These are phyloP conservation scores for Dugesia japonica DNA, from an alignment of 2,888 invertebrate species.

Conservation along the genomic window DNA sequence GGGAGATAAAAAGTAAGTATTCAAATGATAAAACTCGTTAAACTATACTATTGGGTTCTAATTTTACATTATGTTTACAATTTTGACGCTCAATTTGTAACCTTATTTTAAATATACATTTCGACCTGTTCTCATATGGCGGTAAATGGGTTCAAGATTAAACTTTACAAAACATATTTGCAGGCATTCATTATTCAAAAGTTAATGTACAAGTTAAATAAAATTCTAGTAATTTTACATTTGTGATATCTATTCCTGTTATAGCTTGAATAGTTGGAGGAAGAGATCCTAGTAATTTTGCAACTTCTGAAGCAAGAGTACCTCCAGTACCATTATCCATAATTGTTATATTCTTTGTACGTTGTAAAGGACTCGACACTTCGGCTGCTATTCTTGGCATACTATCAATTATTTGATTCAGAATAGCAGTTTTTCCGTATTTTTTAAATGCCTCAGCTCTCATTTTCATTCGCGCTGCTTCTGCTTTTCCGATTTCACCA, in stretches of 20 bases:
- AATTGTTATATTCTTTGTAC: not conserved
- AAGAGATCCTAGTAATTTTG: conserved; percentile 68
- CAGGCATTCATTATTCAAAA: too few species aligned
- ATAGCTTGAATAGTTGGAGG: conserved; percentile 80
- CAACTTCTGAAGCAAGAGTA: conserved; percentile 54
- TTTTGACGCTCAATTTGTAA: too few species aligned
- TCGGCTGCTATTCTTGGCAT: conserved; percentile 64
- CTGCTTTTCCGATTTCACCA: conserved; percentile 75
- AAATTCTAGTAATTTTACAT: not conserved
- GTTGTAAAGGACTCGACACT: not conserved
- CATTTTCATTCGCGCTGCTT: conserved; percentile 81
- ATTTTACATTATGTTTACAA: too few species aligned
- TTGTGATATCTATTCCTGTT: conserved; percentile 69
- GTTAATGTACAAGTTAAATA: too few species aligned
- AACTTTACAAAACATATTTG: too few species aligned
- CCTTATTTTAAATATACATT: too few species aligned
- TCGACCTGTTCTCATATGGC: too few species aligned
- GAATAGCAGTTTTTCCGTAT: conserved; percentile 84
- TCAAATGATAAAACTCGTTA: too few species aligned
- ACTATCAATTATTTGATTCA: conserved; percentile 75
- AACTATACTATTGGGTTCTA: too few species aligned
- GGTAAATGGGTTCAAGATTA: too few species aligned
- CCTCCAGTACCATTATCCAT: not conserved
- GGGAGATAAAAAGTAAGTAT: too few species aligned
- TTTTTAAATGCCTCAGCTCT: conserved; percentile 85